Percentiles rank a stretch among this genome's conserved stretches.
These are phyloP conservation scores for Taeniopygia guttata DNA, from an alignment of 2,797 vertebrate species.

Conservation along the genomic window DNA sequence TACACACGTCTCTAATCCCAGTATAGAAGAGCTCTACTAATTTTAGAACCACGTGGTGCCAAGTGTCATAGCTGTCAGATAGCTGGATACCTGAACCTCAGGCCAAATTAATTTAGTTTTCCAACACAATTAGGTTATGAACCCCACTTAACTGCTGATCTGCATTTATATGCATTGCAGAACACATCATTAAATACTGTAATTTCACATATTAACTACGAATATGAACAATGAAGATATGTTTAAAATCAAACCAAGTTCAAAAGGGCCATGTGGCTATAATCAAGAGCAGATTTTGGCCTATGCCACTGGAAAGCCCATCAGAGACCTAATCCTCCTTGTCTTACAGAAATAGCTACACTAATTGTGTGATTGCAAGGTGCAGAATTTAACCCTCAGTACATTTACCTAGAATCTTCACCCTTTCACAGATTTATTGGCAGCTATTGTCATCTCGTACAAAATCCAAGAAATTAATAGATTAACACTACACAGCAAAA, in stretches of 20 bases:
- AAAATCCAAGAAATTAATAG: not conserved
- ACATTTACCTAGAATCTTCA: not conserved
- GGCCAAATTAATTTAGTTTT: not conserved
- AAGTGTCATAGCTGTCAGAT: constrained; percentile 60
- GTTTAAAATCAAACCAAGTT: not conserved
- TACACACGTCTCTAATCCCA: constrained; percentile 28
- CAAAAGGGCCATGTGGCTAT: constrained; percentile 12
- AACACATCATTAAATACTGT: not conserved
- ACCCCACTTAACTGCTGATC: not conserved
- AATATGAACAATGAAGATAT: not conserved
- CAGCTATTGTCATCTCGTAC: not conserved
- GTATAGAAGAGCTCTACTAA: constrained; percentile 66
- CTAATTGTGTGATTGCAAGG: not conserved
- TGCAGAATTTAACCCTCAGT: not conserved
- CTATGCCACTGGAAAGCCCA: constrained; percentile 39
- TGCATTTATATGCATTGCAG: not conserved
- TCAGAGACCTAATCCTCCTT: constrained; percentile 54
- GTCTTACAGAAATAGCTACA: constrained; percentile 45
- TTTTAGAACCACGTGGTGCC: constrained; percentile 72
- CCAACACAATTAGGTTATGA: not conserved
- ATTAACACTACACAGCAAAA: not conserved
- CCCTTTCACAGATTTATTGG: not conserved
- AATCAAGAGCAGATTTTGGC: constrained; percentile 52
- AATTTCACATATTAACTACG: not conserved
- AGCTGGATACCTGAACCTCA: constrained; percentile 49